Evolutionary conservation across 2,113 vertebrate species (phyloP).

Genomic region (Prunella fulvescens): DNA sequence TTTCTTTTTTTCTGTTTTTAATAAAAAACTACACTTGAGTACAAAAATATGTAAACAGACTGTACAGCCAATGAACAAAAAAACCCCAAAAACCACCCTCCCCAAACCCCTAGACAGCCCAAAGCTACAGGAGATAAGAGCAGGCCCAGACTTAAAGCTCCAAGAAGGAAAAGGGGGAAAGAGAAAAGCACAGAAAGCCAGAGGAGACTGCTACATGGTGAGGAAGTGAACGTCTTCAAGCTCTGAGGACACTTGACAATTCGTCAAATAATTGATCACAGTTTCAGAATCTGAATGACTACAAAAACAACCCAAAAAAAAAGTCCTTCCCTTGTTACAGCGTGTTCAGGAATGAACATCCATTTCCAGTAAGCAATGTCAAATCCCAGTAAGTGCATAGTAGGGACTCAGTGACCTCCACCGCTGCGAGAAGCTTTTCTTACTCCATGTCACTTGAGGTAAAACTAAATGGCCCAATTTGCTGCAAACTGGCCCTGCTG

Average conservation of each 20-base stretch:
- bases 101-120: constrained; percentile 41
- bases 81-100: background rate
- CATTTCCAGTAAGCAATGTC: constrained; percentile 63
- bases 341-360: constrained; percentile 38
- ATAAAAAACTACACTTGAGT: constrained; percentile 81
- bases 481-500: constrained; percentile 30
- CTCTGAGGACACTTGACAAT: constrained; percentile 66
- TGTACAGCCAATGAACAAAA: constrained; percentile 76
- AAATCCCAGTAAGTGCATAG: constrained; percentile 74
- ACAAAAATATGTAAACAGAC: constrained; percentile 86
- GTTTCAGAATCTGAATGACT: constrained; percentile 70
- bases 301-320: constrained; percentile 45
- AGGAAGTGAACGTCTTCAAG: constrained; percentile 49
- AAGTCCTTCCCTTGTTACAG: constrained; percentile 68
- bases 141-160: constrained; percentile 54
- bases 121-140: constrained; percentile 51
- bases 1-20: constrained; percentile 66
- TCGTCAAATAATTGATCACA: constrained; percentile 72
- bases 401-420: constrained; percentile 66
- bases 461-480: constrained; percentile 48
- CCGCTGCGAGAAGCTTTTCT: constrained; percentile 49
- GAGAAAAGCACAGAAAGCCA: background rate
- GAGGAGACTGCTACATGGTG: constrained; percentile 35
- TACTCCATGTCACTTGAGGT: constrained; percentile 70
- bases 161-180: constrained; percentile 22